phyloP scores from a whole-genome alignment of 2,797 vertebrate genomes.

The Galago senegalensis region DNA sequence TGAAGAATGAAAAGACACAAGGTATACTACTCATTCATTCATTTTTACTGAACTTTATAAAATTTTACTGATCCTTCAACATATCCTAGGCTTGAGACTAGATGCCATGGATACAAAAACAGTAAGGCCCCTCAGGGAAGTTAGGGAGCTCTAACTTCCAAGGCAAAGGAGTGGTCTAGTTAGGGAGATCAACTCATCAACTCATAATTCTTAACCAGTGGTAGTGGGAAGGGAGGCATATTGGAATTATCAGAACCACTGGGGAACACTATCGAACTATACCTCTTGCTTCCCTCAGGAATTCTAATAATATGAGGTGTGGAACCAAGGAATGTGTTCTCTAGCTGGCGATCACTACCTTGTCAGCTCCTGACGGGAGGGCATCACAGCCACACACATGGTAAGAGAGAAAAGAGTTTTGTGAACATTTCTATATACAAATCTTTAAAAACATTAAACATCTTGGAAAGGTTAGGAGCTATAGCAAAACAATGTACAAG shows the following conservation, averaged over 20 bases:
- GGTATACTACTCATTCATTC: not conserved
- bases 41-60: not conserved
- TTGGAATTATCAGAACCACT: not conserved
- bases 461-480: not conserved
- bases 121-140: not conserved
- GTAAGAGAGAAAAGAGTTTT: not conserved
- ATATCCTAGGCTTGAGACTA: not conserved
- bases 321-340: accelerated
- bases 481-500: not conserved
- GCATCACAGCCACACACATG: not conserved
- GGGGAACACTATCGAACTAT: not conserved
- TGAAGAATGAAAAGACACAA: not conserved
- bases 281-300: not conserved
- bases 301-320: not conserved
- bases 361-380: not conserved
- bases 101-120: not conserved
- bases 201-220: not conserved
- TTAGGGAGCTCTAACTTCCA: not conserved
- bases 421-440: not conserved
- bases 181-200: not conserved
- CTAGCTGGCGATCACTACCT: not conserved
- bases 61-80: not conserved
- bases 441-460: constrained; percentile 10
- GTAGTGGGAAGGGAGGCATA: not conserved
- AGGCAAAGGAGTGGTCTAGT: not conserved